Evolutionary conservation across 2,113 vertebrate genomes (phyloP).

Genomic region (Halichoeres trimaculatus): DNA sequence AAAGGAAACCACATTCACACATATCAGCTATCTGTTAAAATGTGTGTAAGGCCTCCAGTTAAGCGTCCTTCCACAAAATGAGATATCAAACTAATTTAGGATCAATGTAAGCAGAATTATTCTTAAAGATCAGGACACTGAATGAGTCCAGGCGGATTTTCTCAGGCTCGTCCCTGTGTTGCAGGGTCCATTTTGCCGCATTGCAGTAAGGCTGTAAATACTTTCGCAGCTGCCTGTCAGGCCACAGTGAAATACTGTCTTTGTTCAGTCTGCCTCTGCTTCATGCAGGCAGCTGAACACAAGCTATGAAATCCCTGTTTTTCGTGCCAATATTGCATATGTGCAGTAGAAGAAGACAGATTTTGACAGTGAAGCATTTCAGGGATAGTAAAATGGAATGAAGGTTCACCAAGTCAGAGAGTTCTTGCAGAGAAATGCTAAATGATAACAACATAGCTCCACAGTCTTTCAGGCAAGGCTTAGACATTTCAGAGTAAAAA

Average conservation of each 20-base stretch:
- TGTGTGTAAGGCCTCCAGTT: slow-evolving; percentile 24
- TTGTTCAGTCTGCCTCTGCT: slow-evolving; percentile 88
- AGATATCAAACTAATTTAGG: not conserved
- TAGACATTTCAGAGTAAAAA: not conserved
- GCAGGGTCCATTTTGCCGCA: slow-evolving; percentile 88
- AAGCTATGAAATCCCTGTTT: slow-evolving; percentile 56
- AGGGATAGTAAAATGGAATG: not conserved
- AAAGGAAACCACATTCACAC: slow-evolving; percentile 14
- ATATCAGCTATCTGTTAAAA: slow-evolving; percentile 11
- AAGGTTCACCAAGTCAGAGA: not conserved
- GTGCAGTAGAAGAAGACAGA: slow-evolving; percentile 22
- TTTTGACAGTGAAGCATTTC: not conserved
- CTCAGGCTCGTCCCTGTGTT: slow-evolving; percentile 43
- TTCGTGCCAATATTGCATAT: slow-evolving; percentile 40
- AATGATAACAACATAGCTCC: not conserved
- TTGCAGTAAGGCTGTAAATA: slow-evolving; percentile 99
- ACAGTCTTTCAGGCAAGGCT: not conserved
- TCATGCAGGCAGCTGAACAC: slow-evolving; percentile 65
- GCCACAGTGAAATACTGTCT: slow-evolving; percentile 98
- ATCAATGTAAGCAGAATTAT: not conserved
- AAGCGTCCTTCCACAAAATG: not conserved
- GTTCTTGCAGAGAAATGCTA: not conserved
- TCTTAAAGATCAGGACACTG: not conserved
- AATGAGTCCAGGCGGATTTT: slow-evolving; percentile 3
- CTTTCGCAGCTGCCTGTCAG: slow-evolving; percentile 99